Evolutionary conservation across 2,113 vertebrate species (phyloP), one percentile per base, ranked within the genome.

Genomic region (Forbesichthys papilliferus): DNA sequence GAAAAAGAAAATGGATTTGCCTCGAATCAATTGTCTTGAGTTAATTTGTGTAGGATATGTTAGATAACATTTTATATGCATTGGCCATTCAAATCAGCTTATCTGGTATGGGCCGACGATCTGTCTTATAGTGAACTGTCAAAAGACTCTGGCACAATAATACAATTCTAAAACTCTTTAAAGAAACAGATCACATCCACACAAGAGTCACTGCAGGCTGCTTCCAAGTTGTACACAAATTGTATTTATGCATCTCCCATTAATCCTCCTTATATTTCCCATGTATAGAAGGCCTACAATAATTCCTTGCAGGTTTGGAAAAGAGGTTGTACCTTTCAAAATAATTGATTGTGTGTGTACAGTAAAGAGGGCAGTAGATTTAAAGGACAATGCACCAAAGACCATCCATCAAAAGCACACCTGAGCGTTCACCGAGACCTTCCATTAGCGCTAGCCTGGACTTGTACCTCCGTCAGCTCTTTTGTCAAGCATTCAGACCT

Each of bases 341-440:
- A 70, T 73, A 78, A 87, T 86, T 83, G 83, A 84, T 83, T 64
- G 73, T 81, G 74, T 79, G 73, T 81, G 74, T 79, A 82, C 74
- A 69, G 72, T 84, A 42, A 67, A 75, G 66, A 59, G 78, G 75
- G 63, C 69, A 82, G 78, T 78, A 69, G 78, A 79, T 87, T 78
- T 81, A 77, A 75, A 84, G 83, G 80, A 82, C 78, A 73, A 81
- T 63, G 70, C 49, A 57, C 36, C 36, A 61, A 61, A 7, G 3
- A 64, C 73, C 64, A 81, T 89, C 89, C 80, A 77, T 89, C 83
- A 89, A 65, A 49, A 48, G 68, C 42, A 75, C 60, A 74, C 77
- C 77, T 80, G 68, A 71, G 68, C 81, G 81, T 77, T 66, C 69
- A 55, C 64, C 61, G 56, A 84, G 80, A 73, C 65, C 75, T 68